phyloP scores from a whole-genome alignment of 2,888 invertebrate genomes.

The Subacronicta megacephala region DNA sequence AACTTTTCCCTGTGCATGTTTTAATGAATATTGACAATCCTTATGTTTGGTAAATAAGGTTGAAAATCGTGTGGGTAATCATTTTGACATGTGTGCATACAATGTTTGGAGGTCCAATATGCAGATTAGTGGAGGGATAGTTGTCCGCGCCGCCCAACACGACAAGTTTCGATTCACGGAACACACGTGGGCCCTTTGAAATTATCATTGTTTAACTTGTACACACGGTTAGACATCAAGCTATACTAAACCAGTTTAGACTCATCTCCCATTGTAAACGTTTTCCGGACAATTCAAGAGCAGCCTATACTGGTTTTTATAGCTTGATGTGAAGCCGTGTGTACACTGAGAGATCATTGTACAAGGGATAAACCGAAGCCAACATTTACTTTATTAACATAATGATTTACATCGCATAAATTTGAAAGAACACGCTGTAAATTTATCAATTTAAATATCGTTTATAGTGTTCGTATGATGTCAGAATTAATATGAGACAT shows the following conservation, averaged over 20 bases:
- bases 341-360: slow-evolving; percentile 54
- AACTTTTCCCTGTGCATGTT: slow-evolving; percentile 16
- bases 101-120: slow-evolving; percentile 76
- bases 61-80: slow-evolving; percentile 46
- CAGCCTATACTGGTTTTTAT: no score
- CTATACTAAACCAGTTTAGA: no score
- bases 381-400: slow-evolving; percentile 59
- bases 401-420: slow-evolving; percentile 59
- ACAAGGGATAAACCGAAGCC: slow-evolving; percentile 55
- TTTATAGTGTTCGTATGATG: slow-evolving; percentile 29
- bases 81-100: slow-evolving; percentile 54
- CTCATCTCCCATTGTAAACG: no score
- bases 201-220: slow-evolving; percentile 82
- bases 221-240: no score
- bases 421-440: slow-evolving; percentile 47
- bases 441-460: slow-evolving; percentile 44
- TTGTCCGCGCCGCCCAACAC: slow-evolving; percentile 73
- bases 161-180: slow-evolving; percentile 69
- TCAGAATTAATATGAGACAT: slow-evolving; percentile 17
- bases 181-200: slow-evolving; percentile 75
- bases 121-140: slow-evolving; percentile 84
- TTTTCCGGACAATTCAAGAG: no score
- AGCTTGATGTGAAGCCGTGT: no score
- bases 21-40: slow-evolving; percentile 26
- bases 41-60: slow-evolving; percentile 49